Conservation (phyloP, 2,113 vertebrate genomes). For the Ictidomys tridecemlineatus region DNA sequence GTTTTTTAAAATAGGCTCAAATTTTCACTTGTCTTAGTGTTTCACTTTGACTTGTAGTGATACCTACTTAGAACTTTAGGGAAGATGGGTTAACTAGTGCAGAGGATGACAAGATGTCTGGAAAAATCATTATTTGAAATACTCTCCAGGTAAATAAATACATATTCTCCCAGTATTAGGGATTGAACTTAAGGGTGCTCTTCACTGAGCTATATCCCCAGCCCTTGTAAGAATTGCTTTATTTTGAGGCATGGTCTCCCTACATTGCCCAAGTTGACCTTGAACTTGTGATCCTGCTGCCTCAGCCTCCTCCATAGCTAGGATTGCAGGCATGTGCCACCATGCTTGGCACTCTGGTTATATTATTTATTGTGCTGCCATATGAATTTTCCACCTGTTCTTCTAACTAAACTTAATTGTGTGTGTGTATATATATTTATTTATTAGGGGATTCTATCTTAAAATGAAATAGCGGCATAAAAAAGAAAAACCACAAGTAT, state of each 20-base stretch:
- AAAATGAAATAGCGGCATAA: constrained; percentile 4
- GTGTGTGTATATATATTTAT: not conserved
- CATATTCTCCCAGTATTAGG: not conserved
- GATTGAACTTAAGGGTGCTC: too few species aligned
- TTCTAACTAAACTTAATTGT: not conserved
- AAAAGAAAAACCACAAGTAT: not conserved
- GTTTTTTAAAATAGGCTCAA: constrained; percentile 4
- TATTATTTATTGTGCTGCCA: not conserved
- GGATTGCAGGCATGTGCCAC: too few species aligned
- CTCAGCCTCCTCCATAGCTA: too few species aligned
- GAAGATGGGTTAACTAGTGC: not conserved
- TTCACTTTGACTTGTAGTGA: not conserved
- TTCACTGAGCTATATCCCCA: too few species aligned
- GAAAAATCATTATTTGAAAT: not conserved
- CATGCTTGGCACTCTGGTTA: not conserved
- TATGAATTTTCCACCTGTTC: constrained; percentile 1
- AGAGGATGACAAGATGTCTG: not conserved
- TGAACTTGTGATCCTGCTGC: too few species aligned
- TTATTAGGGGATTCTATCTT: not conserved
- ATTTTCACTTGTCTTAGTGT: not conserved
- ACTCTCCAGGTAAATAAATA: not conserved
- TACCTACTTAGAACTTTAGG: not conserved
- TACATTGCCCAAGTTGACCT: too few species aligned
- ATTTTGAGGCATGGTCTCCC: too few species aligned
- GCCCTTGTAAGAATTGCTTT: too few species aligned